Base-by-base conservation (phyloP, 2,888 invertebrate species). In the Oeneis ivallda region DNA sequence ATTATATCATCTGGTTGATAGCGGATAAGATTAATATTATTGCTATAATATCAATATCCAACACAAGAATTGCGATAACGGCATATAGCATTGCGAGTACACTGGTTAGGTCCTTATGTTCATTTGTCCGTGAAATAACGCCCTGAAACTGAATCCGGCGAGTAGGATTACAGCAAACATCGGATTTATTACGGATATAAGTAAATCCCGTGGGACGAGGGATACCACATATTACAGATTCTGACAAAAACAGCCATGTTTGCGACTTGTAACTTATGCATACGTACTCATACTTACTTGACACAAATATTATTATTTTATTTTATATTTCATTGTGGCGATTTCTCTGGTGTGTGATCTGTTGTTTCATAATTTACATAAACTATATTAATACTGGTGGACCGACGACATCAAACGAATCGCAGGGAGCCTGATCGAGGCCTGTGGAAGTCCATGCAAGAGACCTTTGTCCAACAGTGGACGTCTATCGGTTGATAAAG, bases 101-200 rank as follows among this genome's bases (percentile, higher is more conserved):
- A 47, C 50, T 59, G 59, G 61, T 64, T 43, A 8, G 26, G 47
- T 66, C 57, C 26, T 78, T 75, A 75, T 80, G 80, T 80, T 81
- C 76, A 79, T 79, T 79, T 79, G 78, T 77, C 80, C 82, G 82
- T 85, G 77, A 82, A 85, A 83, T 80, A 80, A 79, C 67, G 11
- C 63, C 60, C 68, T 78, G 79, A 82, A 82, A 83, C 82, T 79
- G 75, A 76, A 82, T 76, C 81, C 80, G 72, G 68, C 67, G 79
- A 81, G 85, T 87, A 72, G 83, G 87, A 87, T 90, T 86, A 88
- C 84, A 79, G 74, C 79, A 84, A 86, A 85, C 83, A 81, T 78
- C 80, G 84, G 85, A 86, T 86, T 88, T 90, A 89, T 83, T 73
- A 78, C 77, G 86, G 87, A 82, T 88, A 84, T 84, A 78, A 75